Evolutionary conservation across 2,888 invertebrate species (phyloP).

Genomic region (Spodoptera picta): DNA sequence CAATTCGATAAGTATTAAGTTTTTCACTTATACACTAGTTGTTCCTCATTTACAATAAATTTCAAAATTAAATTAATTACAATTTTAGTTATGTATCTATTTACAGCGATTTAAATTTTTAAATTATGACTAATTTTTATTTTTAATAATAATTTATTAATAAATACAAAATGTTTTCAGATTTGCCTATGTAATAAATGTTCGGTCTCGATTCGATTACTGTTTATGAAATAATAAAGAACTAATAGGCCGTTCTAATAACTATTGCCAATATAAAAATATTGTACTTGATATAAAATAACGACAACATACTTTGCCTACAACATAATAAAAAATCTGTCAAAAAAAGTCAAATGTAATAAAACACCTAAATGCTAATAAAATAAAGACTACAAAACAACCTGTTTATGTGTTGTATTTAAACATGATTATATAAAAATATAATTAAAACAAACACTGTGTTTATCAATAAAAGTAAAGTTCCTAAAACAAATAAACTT

Average conservation of each 20-base stretch:
- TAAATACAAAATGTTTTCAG: background rate
- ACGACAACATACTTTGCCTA: background rate
- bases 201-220: no score
- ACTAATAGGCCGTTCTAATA: background rate
- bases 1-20: slow-evolving; percentile 34
- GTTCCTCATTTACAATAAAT: slow-evolving; percentile 86
- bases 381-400: background rate
- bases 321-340: no score
- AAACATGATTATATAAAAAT: no score
- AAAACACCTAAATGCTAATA: no score
- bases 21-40: slow-evolving; percentile 78
- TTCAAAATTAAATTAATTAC: slow-evolving; percentile 68
- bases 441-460: no score
- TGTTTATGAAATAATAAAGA: no score
- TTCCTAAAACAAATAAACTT: slow-evolving; percentile 13
- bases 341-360: no score
- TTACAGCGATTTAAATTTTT: slow-evolving; percentile 56
- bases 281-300: background rate
- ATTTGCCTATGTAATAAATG: no score
- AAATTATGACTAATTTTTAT: slow-evolving; percentile 28
- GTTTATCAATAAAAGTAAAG: slow-evolving; percentile 5
- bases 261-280: background rate
- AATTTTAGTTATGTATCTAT: slow-evolving; percentile 62
- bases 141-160: slow-evolving; percentile 30
- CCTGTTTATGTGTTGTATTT: no score